Conservation (phyloP, 1,140 invertebrate genomes). For the Trachelipus rathkii region DNA sequence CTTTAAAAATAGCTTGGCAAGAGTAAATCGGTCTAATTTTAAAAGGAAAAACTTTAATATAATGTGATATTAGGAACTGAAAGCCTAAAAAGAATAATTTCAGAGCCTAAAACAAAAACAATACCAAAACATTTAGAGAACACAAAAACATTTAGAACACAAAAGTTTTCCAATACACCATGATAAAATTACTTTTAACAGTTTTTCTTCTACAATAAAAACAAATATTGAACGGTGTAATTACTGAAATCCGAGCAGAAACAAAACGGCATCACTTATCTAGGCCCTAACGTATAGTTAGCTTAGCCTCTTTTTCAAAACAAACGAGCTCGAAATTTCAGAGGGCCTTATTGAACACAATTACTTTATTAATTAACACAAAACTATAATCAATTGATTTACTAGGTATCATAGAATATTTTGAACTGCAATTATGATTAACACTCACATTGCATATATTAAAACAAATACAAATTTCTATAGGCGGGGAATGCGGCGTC, state of each 20-base stretch:
- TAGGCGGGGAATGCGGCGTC: not conserved
- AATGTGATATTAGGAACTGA: too few relatives aligned
- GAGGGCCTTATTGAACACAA: not conserved
- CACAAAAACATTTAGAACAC: too few relatives aligned
- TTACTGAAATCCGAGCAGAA: not conserved
- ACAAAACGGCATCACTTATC: not conserved
- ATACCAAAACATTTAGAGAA: too few relatives aligned
- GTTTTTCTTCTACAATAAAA: too few relatives aligned
- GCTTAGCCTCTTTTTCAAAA: constrained; percentile 4
- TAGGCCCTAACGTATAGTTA: not conserved
- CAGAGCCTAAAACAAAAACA: too few relatives aligned
- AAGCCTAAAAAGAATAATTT: too few relatives aligned
- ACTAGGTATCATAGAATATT: not conserved
- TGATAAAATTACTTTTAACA: too few relatives aligned
- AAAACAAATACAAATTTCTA: constrained; percentile 10
- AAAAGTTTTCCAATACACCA: too few relatives aligned
- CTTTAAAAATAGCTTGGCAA: too few relatives aligned
- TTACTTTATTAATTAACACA: not conserved
- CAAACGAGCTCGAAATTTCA: not conserved
- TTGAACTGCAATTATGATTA: not conserved
- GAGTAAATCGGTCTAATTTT: too few relatives aligned
- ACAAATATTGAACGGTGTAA: not conserved
- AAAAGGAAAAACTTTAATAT: too few relatives aligned
- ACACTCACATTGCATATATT: constrained; percentile 13
- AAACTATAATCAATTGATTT: not conserved